These are phyloP conservation scores for Globodera ellingtonae DNA, from an alignment of 1,140 invertebrate genomes.

Conservation along the genomic window DNA sequence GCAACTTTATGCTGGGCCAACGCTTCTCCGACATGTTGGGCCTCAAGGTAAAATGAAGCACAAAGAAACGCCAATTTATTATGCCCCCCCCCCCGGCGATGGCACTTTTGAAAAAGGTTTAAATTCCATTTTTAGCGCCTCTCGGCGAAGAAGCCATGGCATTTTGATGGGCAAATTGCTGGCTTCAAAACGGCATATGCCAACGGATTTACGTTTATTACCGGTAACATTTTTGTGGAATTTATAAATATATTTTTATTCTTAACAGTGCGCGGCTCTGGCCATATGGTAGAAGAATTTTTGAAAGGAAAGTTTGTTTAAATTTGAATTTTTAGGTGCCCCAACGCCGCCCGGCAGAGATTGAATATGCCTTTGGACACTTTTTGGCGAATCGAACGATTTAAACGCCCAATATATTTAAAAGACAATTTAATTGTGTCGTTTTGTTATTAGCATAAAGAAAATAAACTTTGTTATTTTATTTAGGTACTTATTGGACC, in stretches of 20 bases:
- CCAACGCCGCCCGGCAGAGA: constrained; percentile 67
- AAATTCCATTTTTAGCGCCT: constrained; percentile 21
- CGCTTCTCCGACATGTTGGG: constrained; percentile 49
- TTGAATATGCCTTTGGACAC: constrained; percentile 66
- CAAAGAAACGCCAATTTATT: no score
- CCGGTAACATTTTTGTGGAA: constrained; percentile 18
- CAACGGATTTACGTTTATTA: constrained; percentile 52
- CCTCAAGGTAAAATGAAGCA: constrained; percentile 10
- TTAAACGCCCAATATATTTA: neutral
- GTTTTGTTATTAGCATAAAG: neutral
- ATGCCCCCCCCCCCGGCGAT: no score
- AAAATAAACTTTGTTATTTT: neutral
- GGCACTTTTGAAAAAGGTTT: neutral
- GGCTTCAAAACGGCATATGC: constrained; percentile 58
- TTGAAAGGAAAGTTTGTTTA: neutral
- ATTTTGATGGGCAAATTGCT: constrained; percentile 52
- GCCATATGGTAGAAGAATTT: constrained; percentile 57
- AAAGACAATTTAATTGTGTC: neutral
- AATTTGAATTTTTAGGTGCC: constrained; percentile 65
- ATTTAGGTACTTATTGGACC: no score
- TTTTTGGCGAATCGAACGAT: constrained; percentile 54
- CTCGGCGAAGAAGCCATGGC: constrained; percentile 51
- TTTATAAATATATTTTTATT: neutral
- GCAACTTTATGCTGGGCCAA: constrained; percentile 67
- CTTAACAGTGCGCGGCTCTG: constrained; percentile 50